Evolutionary conservation across 2,113 vertebrate species (phyloP).

Genomic region (Rhabdomys dilectus): DNA sequence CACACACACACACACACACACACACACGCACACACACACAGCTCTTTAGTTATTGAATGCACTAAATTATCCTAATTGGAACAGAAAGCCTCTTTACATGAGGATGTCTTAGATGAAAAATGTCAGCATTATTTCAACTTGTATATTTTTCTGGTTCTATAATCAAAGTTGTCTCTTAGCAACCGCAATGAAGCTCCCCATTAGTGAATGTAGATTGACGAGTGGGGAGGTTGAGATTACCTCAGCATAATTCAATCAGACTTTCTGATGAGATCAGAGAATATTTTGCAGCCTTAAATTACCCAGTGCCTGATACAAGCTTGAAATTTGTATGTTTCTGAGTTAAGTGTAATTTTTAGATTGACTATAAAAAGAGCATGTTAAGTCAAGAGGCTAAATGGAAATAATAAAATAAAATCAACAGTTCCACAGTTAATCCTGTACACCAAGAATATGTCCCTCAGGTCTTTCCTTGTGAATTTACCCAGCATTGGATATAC

Average conservation of each 20-base stretch:
- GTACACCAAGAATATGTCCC: conserved; percentile 8
- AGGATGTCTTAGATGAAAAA: conserved; percentile 55
- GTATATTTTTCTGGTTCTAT: conserved; percentile 59
- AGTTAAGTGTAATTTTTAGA: conserved; percentile 84
- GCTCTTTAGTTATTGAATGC: not conserved
- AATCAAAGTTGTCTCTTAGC: conserved; percentile 86
- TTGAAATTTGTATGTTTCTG: conserved; percentile 83
- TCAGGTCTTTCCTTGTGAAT: conserved; percentile 36
- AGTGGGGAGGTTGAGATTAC: conserved; percentile 84
- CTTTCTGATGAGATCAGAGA: conserved; percentile 84
- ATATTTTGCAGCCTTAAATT: conserved; percentile 82
- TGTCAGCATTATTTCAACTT: conserved; percentile 63
- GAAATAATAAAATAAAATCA: conserved; percentile 61
- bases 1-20: not conserved
- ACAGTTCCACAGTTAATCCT: not conserved
- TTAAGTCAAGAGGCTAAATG: conserved; percentile 56
- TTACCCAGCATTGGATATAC: not conserved
- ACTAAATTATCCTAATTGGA: not conserved
- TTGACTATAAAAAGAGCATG: conserved; percentile 76
- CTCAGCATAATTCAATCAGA: conserved; percentile 85
- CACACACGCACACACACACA: not conserved
- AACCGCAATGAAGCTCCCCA: conserved; percentile 82
- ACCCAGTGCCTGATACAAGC: conserved; percentile 84
- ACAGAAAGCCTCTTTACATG: conserved; percentile 32
- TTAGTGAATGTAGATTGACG: conserved; percentile 86